These are phyloP conservation scores for Eremophila alpestris DNA, from an alignment of 2,797 vertebrate genomes.

Conservation along the genomic window DNA sequence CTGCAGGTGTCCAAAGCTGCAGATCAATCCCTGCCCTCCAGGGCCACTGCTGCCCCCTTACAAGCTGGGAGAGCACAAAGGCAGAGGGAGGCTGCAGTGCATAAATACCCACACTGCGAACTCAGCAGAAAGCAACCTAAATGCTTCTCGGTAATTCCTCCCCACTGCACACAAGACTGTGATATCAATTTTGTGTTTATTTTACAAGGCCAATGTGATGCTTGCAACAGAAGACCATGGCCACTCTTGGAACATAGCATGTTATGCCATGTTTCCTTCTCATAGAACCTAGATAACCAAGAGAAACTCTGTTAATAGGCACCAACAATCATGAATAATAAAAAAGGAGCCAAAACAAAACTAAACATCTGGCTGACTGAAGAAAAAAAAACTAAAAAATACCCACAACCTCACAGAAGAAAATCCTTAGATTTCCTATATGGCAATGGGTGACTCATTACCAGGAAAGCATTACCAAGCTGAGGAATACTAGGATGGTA, in stretches of 20 bases:
- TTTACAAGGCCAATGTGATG: neutral
- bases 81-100: neutral
- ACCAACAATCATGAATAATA: neutral
- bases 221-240: neutral
- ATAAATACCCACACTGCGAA: neutral
- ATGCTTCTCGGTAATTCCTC: neutral
- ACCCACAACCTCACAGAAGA: neutral
- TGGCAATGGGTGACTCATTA: neutral
- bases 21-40: rapidly evolving
- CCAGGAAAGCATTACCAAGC: neutral
- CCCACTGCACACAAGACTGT: neutral
- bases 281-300: neutral
- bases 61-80: neutral
- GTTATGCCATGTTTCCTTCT: neutral
- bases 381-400: rapidly evolving
- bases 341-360: neutral
- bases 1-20: neutral
- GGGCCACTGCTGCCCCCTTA: neutral
- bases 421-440: neutral
- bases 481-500: neutral
- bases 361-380: neutral
- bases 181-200: neutral
- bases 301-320: neutral
- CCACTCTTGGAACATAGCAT: neutral
- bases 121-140: neutral